Base-by-base conservation (phyloP, 2,113 vertebrate species). In the Neomonachus schauinslandi region DNA sequence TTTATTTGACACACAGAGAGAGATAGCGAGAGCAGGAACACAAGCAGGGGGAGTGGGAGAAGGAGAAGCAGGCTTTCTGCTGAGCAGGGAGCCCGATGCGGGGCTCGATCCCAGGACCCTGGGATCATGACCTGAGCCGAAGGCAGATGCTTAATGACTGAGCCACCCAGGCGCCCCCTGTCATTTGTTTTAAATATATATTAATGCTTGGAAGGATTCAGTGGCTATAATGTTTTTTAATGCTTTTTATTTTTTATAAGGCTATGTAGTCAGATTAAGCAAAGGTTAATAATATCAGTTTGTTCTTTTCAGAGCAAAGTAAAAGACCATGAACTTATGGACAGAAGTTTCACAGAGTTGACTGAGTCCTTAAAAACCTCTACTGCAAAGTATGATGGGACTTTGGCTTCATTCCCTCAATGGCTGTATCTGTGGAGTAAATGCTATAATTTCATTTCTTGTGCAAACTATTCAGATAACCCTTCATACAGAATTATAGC, bases 361-460 rank as follows among this genome's bases (percentile, higher is more conserved):
- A 97, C 59, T 81, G 51, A 55, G 42, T 59, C 91, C 97, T 98
- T 95, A 97, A 77, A 98, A 97, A 84, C 67, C 67, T 95, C 89
- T 69, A 67, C 81, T 51, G 72, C 19, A 94, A 91, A 94, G 18
- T 33, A 69, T 63, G 61, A 89, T 39, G 77, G 51, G 89, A 97
- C 91, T 97, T 98, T 98, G 96, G 92, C 65, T 98, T 98, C 67
- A 33, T 97, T 97, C 91, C 81, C 61, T 96, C 93, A 74, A 53
- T 89, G 74, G n/a, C 96, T 46, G 7, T 93, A 96, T 98, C 92
- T 89, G 84, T 96, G 93, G 98, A 97, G 94, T 91, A 97, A 98
- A 93, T 98, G 96, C 97, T 98, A 98, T 98, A 98, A 98, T 98
- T 98, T 99, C 94, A 98, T 98, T 99, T 99, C 67, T 98, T 98